These are phyloP conservation scores for Sepiola atlantica DNA, from an alignment of 2,888 invertebrate genomes.

Conservation along the genomic window DNA sequence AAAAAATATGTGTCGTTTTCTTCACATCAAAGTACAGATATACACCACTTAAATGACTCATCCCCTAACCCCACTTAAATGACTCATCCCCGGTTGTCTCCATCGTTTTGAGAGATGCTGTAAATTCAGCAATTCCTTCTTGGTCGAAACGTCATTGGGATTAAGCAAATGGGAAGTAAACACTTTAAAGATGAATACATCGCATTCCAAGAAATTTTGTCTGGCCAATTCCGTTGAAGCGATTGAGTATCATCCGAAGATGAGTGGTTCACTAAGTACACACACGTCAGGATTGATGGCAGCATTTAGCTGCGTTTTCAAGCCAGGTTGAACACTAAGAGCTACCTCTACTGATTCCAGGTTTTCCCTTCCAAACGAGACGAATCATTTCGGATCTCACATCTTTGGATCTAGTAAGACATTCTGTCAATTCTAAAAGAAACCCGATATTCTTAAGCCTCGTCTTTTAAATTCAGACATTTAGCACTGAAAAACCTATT, in stretches of 20 bases:
- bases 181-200: background rate
- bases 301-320: background rate
- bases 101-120: background rate
- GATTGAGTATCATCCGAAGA: background rate
- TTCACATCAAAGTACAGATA: background rate
- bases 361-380: background rate
- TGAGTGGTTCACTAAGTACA: background rate
- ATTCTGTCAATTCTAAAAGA: no score
- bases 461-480: no score
- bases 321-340: background rate
- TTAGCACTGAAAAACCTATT: no score
- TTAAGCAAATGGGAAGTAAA: background rate
- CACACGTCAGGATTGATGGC: background rate
- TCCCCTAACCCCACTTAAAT: no score
- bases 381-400: no score
- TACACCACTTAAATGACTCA: no score
- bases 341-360: background rate
- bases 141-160: background rate
- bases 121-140: background rate
- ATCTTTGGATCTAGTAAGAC: no score
- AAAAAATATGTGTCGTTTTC: background rate
- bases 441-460: no score
- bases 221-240: no score
- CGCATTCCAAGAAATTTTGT: background rate
- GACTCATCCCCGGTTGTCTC: background rate